phyloP scores from a whole-genome alignment of 1,140 invertebrate species.

The Cotesia typhae region DNA sequence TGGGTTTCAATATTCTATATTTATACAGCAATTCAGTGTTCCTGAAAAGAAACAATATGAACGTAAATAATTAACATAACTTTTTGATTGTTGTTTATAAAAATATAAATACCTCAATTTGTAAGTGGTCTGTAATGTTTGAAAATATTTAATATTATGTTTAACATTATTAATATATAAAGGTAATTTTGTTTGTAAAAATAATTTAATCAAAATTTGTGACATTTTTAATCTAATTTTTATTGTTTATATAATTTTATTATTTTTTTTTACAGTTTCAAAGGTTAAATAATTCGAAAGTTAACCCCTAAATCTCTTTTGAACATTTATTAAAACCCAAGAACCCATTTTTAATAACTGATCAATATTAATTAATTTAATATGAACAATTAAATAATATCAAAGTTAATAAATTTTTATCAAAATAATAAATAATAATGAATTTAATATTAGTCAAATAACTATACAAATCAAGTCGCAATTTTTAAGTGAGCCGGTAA shows the following conservation, averaged over 20 bases:
- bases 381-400: no score
- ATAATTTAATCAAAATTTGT: constrained; percentile 11
- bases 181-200: background rate
- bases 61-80: background rate
- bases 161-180: background rate
- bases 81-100: background rate
- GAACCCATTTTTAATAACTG: no score
- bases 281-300: background rate
- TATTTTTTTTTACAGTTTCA: background rate
- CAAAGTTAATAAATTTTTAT: no score
- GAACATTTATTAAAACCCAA: no score
- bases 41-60: background rate
- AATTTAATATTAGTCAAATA: no score
- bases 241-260: background rate
- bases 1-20: no score
- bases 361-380: no score
- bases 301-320: no score
- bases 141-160: background rate
- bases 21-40: no score
- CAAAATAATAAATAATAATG: no score
- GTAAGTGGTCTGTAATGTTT: background rate
- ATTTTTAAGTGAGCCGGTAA: no score
- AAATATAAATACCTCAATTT: background rate
- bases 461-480: no score
- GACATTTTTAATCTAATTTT: background rate